Percentiles rank a stretch among this genome's conserved stretches.
Evolutionary conservation across 2,888 invertebrate genomes (phyloP).

Genomic region (Bursaphelenchus okinawaensis): DNA sequence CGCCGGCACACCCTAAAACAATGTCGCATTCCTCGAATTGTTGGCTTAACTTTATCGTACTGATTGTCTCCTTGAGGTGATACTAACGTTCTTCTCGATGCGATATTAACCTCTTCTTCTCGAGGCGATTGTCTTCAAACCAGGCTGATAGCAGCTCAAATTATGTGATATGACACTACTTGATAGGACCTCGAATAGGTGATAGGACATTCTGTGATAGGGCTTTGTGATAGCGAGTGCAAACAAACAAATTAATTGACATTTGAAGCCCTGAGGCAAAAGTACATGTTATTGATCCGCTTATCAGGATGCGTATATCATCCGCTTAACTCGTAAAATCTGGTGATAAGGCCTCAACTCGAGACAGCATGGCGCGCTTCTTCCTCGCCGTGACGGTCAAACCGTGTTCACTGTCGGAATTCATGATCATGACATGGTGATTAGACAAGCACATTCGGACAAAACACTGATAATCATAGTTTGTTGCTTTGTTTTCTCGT

Average conservation of each 20-base stretch:
- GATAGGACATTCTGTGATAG: background rate
- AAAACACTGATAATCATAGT: no score
- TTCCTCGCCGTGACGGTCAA: background rate
- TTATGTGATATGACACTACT: no score
- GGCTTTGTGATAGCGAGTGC: no score
- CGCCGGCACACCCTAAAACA: no score
- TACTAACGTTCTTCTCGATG: no score
- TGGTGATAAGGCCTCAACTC: background rate
- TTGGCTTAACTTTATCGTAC: background rate
- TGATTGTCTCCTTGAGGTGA: background rate
- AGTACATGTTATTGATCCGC: background rate
- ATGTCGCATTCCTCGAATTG: background rate
- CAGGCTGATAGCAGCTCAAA: no score
- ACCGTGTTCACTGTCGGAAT: background rate
- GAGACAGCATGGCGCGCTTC: background rate
- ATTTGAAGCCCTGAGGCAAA: background rate
- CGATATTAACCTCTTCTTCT: no score
- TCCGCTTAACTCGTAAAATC: background rate
- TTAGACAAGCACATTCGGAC: background rate
- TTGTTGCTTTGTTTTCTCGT: no score
- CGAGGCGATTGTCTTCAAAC: no score
- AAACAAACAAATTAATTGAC: background rate
- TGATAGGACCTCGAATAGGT: no score
- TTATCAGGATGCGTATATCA: background rate
- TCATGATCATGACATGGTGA: no score